Conservation (phyloP, 2,797 vertebrate species). For the Anas bahamensis region DNA sequence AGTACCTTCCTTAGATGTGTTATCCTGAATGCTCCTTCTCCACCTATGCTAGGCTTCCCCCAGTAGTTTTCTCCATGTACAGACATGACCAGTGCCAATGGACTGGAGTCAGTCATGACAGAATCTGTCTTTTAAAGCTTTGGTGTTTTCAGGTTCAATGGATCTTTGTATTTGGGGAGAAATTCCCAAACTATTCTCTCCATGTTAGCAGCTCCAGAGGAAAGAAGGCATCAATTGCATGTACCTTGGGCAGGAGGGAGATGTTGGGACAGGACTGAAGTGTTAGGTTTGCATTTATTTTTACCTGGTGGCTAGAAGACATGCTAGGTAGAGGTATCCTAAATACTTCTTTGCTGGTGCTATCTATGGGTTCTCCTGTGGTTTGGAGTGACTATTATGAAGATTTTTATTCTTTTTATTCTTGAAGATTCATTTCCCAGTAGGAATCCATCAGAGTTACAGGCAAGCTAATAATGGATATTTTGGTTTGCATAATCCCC, state of each 20-base stretch:
- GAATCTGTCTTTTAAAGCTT: rapidly evolving
- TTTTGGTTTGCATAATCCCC: not conserved
- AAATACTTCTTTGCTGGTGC: not conserved
- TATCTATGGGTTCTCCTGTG: not conserved
- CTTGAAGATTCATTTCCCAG: not conserved
- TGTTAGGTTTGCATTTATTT: not conserved
- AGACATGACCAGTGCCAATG: rapidly evolving
- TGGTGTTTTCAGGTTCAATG: not conserved
- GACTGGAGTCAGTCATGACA: rapidly evolving
- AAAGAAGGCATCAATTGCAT: rapidly evolving
- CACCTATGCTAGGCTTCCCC: rapidly evolving
- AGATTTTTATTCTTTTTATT: not conserved
- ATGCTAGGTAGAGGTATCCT: not conserved
- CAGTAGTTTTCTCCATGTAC: rapidly evolving
- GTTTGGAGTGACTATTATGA: not conserved
- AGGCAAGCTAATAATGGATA: not conserved
- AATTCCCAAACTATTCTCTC: not conserved
- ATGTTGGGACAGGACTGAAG: not conserved
- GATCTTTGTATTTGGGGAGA: too few relatives aligned
- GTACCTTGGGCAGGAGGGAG: rapidly evolving
- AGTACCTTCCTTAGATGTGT: not conserved
- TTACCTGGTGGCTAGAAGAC: not conserved
- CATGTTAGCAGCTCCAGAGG: not conserved
- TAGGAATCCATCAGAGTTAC: not conserved
- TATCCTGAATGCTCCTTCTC: not conserved